Base-by-base conservation (phyloP, 1,140 invertebrate species). In the Anagrus nilaparvatae region DNA sequence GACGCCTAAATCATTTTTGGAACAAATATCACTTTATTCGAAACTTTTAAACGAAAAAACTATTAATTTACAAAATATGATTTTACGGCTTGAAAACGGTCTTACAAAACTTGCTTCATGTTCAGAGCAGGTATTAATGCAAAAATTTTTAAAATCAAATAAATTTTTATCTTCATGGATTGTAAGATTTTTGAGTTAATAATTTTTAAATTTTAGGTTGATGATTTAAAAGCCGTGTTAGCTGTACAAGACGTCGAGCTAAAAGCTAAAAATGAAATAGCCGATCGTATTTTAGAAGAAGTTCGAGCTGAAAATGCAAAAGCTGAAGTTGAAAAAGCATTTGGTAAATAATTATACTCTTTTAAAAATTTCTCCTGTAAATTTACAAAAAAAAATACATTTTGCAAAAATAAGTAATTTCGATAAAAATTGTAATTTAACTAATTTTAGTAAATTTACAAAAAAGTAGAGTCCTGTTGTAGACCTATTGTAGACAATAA, bases 1-100 rank as follows among this genome's bases (percentile, higher is more conserved):
- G 0, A 97, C 92, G 2, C 93, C 93, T 0, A 97, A 96, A 66
- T 88, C 86, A 3, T 97, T 95, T 65, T 62, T 97, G n/a, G 92
- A 96, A 59, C 86, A 92, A 58, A 94, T 97, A 41, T 75, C 80
- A 27, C 69, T 96, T 1, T 97, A 94, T 56, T 73, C 77, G 2
- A 91, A 90, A 58, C 63, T 96, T 7, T 64, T 97, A 24, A 72
- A 69, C 7, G 78, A 78, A 35, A 92, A 92, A 62, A 81, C 80
- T 2, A 68, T 61, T n/a, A 79, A 89, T 36, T 72, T 91, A n/a
- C 72, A 79, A 46, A 73, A 77, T 32, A 85, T 82, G 58, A 87
- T 93, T n/a, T 55, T 65, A 3, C 70, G 92, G 50, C 65, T 96
- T 5, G 85, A 87, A 64, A 91, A 86, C 61, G 92, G 92, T 35